A percentile compares a stretch with the other conserved stretches of the same genome.
phyloP scores from a whole-genome alignment of 2,113 vertebrate species.

The Mesocricetus auratus region DNA sequence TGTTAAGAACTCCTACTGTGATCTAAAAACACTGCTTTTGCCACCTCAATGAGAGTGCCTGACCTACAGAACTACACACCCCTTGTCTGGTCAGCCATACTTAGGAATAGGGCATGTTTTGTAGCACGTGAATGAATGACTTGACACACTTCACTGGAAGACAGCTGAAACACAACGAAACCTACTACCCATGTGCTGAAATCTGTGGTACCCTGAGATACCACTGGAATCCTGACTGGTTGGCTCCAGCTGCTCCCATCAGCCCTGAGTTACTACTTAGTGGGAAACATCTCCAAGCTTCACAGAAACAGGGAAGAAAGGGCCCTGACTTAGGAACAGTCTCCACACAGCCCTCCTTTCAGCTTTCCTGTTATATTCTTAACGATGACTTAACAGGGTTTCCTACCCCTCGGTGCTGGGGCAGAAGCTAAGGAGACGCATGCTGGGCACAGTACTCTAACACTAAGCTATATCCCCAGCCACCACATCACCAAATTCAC shows the following conservation, averaged over 20 bases:
- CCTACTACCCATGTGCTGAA: neutral
- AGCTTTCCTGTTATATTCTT: neutral
- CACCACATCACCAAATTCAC: neutral
- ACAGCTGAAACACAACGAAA: neutral
- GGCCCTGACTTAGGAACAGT: neutral
- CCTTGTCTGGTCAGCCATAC: neutral
- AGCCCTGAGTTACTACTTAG: neutral
- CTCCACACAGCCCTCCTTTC: neutral
- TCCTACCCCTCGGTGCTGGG: neutral
- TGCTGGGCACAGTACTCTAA: neutral
- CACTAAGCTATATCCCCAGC: neutral
- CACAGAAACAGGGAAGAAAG: neutral
- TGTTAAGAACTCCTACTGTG: neutral
- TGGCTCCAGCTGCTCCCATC: neutral
- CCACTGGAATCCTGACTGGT: neutral
- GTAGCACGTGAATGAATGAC: neutral
- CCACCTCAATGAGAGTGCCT: neutral
- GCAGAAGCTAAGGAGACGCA: neutral
- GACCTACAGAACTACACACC: neutral
- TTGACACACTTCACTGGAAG: neutral
- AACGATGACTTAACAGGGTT: neutral
- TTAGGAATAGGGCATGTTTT: neutral
- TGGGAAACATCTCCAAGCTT: neutral
- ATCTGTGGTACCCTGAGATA: neutral
- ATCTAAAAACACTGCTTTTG: neutral